These are phyloP conservation scores for Plecturocebus donacophilus DNA, from an alignment of 2,113 vertebrate species.

Conservation along the genomic window DNA sequence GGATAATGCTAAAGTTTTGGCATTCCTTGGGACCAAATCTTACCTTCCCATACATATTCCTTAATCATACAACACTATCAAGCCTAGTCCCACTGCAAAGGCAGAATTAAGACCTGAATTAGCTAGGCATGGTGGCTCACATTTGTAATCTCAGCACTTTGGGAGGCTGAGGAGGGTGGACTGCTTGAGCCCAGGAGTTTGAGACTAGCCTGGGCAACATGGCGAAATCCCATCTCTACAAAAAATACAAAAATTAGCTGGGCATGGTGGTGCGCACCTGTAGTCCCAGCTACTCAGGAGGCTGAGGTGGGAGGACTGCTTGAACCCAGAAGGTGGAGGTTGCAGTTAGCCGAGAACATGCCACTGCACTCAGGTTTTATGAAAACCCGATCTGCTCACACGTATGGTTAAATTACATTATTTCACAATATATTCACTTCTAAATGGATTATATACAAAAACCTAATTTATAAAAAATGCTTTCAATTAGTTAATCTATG, in stretches of 20 bases:
- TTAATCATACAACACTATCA: neutral
- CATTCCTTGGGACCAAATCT: neutral
- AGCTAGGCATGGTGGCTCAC: no score
- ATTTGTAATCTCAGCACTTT: no score
- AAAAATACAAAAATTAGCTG: no score
- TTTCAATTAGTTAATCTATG: slow-evolving; percentile 26
- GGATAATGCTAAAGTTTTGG: slow-evolving; percentile 12
- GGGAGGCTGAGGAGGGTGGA: no score
- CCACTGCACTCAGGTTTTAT: neutral
- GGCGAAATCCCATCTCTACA: no score
- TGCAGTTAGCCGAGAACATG: no score
- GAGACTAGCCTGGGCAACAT: no score
- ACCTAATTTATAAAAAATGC: neutral
- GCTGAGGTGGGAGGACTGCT: no score
- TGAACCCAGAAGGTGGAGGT: no score
- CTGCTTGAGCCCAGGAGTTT: no score
- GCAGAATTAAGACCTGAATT: slow-evolving; percentile 23
- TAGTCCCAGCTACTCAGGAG: no score
- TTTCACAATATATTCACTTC: slow-evolving; percentile 43
- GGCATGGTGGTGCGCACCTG: no score
- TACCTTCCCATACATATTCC: neutral
- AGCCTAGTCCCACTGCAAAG: neutral
- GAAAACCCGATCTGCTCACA: neutral
- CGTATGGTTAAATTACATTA: slow-evolving; percentile 6
- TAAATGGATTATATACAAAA: slow-evolving; percentile 45